These are phyloP conservation scores for Xylocopa sonorina DNA, from an alignment of 1,140 invertebrate species.

Conservation along the genomic window DNA sequence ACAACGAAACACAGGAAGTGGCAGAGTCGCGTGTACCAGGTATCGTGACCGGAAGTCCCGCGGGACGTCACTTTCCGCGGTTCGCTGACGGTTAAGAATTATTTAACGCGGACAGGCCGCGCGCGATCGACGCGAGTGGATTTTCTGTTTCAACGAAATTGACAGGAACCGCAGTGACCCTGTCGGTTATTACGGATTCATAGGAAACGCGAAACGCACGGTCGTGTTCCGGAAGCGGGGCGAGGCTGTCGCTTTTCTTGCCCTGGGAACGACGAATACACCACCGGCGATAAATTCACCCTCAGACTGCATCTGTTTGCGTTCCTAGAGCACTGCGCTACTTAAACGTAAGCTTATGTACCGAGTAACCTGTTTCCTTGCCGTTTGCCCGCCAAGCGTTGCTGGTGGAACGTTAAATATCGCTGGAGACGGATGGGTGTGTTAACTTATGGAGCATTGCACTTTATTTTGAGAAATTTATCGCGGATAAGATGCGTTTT, in stretches of 20 bases:
- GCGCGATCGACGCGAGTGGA: not conserved
- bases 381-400: not conserved
- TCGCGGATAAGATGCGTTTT: too few relatives aligned
- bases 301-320: constrained; percentile 17
- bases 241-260: not conserved
- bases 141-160: constrained; percentile 21
- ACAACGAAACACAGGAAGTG: constrained; percentile 1
- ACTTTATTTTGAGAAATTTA: not conserved
- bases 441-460: too few relatives aligned
- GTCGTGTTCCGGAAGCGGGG: too few relatives aligned
- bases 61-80: constrained; percentile 15
- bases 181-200: constrained; percentile 24
- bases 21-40: too few relatives aligned
- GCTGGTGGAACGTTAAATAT: not conserved
- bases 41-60: constrained; percentile 11
- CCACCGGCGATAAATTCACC: constrained; percentile 6
- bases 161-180: not conserved
- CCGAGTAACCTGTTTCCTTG: not conserved
- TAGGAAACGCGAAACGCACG: too few relatives aligned
- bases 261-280: not conserved
- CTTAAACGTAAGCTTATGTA: constrained; percentile 2
- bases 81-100: constrained; percentile 9
- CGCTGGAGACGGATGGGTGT: not conserved
- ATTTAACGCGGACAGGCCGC: constrained; percentile 17
- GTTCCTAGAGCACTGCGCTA: not conserved